Evolutionary conservation across 2,888 invertebrate species (phyloP), one percentile per base, ranked within the genome.

Genomic region (Eueremaeus valkanovi): DNA sequence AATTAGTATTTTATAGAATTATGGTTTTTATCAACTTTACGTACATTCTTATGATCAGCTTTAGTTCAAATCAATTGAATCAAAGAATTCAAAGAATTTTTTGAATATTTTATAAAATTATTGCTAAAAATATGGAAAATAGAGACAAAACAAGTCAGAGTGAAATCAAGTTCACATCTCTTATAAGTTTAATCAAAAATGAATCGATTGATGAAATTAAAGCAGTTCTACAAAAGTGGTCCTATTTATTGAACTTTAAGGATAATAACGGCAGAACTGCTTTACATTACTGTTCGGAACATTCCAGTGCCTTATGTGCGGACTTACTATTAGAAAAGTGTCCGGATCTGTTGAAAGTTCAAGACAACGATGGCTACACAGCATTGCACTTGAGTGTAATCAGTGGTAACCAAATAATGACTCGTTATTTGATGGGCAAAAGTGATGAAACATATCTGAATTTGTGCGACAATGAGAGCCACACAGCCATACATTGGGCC

Each of bases 401-500:
- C 82, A 92, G 93, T 79, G 95, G 95, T 73, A 83, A 84, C 78
- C 76, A 49, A 29, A 24, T 31, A 29, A 36, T 77, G 45, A 51
- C 70, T 9, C 45, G 74, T 11, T 72, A 72, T 29, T 40, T 75
- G 55, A 40, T 73, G 13, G 31, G 55, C 24, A 45, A 74, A 51
- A 24, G 33, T 18, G 33, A 66, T 33, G 36, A 29, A 21, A 42
- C 70, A 16, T 73, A 68, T 21, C 18, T 78, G 0, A 90, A 92
- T 83, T 91, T 92, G 66, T 88, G 92, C 79, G 98, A 99, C 84
- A 90, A 92, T 81, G 97, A 98, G 83, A 91, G 92, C 77, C 98
- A 98, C 83, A 93, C 95, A 1, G 92, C 93, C 66, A 91, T 97
- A 13, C 98, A 99, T 84, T 99, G 98, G 98, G 96, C 98, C 24